Conservation (phyloP, 2,113 vertebrate species). For the Eolophus roseicapilla region DNA sequence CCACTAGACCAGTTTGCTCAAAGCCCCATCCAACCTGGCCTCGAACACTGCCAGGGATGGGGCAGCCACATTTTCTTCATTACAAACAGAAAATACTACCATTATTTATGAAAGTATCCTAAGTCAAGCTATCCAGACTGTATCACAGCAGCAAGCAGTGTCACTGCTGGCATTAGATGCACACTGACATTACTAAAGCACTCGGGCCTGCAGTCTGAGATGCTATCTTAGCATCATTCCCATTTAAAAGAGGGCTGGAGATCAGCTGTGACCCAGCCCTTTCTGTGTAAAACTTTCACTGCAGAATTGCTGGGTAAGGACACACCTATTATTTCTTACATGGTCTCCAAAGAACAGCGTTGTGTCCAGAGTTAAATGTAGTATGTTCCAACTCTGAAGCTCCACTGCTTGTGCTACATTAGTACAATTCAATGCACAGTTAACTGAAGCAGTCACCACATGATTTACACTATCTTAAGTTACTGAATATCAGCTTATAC, state of each 20-base stretch:
- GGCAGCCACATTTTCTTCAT: neutral
- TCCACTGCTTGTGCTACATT: accelerated
- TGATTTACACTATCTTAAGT: neutral
- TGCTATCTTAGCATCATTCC: neutral
- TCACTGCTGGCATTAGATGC: neutral
- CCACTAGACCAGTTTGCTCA: neutral
- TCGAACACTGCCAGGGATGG: neutral
- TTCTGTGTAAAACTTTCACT: neutral
- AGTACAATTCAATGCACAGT: accelerated
- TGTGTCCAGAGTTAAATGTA: accelerated
- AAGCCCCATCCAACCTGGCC: neutral
- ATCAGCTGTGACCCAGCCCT: neutral
- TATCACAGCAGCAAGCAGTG: neutral
- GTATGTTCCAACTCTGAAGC: accelerated
- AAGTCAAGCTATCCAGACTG: neutral
- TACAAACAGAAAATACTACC: neutral
- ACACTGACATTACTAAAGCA: accelerated
- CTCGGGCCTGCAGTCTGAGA: neutral
- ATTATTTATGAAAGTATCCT: no score
- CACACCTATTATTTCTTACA: neutral
- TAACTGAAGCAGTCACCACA: neutral
- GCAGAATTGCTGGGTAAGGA: neutral
- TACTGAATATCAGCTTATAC: neutral
- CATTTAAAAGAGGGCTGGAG: accelerated
- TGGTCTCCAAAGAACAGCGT: neutral